phyloP scores from a whole-genome alignment of 2,888 invertebrate species.

The Rhagonycha lutea region DNA sequence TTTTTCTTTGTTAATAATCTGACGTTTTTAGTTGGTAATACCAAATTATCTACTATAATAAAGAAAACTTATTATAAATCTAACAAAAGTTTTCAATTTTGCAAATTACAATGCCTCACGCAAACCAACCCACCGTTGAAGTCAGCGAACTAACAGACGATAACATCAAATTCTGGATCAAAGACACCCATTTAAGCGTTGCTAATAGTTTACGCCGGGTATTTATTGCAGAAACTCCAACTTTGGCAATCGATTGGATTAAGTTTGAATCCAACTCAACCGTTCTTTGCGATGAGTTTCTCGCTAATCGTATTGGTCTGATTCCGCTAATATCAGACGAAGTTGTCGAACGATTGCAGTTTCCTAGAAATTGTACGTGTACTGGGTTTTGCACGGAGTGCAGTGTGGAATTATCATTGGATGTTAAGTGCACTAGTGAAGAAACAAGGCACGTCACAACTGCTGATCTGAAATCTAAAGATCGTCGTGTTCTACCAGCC shows the following conservation, averaged over 20 bases:
- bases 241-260: constrained; percentile 99
- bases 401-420: constrained; percentile 95
- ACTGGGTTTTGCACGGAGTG: constrained; percentile 97
- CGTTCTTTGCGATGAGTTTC: constrained; percentile 96
- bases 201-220: constrained; percentile 96
- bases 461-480: constrained; percentile 91
- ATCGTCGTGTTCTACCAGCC: constrained; percentile 89
- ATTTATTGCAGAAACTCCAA: constrained; percentile 98
- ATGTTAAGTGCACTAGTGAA: constrained; percentile 93
- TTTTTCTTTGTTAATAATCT: no score
- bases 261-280: constrained; percentile 98
- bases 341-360: constrained; percentile 91
- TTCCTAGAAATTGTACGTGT: constrained; percentile 92
- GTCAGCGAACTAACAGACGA: no score
- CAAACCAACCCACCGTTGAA: no score
- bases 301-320: constrained; percentile 95
- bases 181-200: constrained; percentile 63
- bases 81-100: no score
- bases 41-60: no score
- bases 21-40: no score
- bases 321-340: constrained; percentile 96
- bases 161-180: no score
- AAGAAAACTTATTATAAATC: no score
- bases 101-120: no score
- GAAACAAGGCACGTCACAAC: constrained; percentile 95